These are phyloP conservation scores for Tuta absoluta DNA, from an alignment of 2,888 invertebrate genomes.

Conservation along the genomic window DNA sequence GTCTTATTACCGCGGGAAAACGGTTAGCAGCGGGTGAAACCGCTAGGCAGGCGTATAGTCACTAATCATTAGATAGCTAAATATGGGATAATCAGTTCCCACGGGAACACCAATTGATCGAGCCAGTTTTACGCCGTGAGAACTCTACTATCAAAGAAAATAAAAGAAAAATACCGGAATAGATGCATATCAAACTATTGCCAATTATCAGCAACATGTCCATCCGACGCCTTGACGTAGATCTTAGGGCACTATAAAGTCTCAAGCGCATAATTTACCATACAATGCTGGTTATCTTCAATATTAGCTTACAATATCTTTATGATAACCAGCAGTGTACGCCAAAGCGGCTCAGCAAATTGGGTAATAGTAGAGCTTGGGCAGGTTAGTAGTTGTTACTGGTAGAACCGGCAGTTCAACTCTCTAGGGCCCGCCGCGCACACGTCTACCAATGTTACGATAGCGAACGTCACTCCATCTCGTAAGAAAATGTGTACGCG, in stretches of 20 bases:
- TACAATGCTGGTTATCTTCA: no score
- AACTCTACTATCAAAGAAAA: neutral
- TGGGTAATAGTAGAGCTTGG: no score
- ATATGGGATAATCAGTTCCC: neutral
- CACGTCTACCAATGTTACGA: slow-evolving; percentile 6
- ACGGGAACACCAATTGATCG: neutral
- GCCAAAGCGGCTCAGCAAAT: no score
- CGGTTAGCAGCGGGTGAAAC: no score
- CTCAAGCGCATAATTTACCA: no score
- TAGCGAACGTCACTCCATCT: slow-evolving; percentile 3
- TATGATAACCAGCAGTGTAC: no score
- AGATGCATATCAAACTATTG: neutral
- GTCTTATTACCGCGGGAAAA: no score
- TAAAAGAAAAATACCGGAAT: neutral
- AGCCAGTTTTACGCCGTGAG: neutral
- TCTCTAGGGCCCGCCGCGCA: slow-evolving; percentile 1
- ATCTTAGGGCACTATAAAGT: no score
- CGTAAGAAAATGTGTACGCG: neutral
- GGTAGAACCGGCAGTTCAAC: slow-evolving; percentile 19
- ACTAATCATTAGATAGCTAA: neutral
- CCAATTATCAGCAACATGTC: neutral
- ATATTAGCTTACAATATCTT: no score
- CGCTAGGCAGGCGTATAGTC: no score
- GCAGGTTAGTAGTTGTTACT: neutral
- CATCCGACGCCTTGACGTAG: neutral